Conservation (phyloP, 2,113 vertebrate genomes). For the Regulus satrapa region DNA sequence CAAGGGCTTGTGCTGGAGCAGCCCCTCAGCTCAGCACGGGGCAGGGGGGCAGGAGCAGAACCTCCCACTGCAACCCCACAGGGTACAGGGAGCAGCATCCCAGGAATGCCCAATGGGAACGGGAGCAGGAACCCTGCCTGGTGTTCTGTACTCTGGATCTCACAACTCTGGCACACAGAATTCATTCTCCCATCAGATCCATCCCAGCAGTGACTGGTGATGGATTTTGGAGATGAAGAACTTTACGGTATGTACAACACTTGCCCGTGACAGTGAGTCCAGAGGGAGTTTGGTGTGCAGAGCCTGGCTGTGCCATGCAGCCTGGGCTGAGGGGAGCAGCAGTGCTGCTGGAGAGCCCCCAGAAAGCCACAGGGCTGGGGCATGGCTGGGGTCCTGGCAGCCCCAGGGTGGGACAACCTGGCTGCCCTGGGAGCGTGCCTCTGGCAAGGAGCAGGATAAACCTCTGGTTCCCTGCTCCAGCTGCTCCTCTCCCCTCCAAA, state of each 20-base stretch:
- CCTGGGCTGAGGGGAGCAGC: background rate
- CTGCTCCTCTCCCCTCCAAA: background rate
- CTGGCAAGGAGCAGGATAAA: background rate
- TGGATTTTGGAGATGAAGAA: background rate
- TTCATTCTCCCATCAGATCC: background rate
- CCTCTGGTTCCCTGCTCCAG: background rate
- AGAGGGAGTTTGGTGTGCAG: background rate
- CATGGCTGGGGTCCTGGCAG: background rate
- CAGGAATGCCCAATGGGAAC: rapidly evolving
- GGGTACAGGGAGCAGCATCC: background rate
- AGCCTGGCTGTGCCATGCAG: background rate
- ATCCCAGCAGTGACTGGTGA: background rate
- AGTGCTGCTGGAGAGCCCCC: background rate
- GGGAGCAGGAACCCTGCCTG: background rate
- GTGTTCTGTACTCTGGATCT: rapidly evolving
- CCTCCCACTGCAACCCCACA: rapidly evolving
- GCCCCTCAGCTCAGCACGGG: background rate
- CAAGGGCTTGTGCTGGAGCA: background rate
- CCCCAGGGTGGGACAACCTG: background rate
- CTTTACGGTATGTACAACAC: too few species aligned
- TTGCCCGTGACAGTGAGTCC: rapidly evolving
- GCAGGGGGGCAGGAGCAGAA: background rate
- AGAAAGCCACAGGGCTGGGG: rapidly evolving
- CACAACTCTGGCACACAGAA: background rate
- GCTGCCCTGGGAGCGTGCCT: rapidly evolving